phyloP scores from a whole-genome alignment of 2,113 vertebrate species.

The Opisthocomus hoazin region DNA sequence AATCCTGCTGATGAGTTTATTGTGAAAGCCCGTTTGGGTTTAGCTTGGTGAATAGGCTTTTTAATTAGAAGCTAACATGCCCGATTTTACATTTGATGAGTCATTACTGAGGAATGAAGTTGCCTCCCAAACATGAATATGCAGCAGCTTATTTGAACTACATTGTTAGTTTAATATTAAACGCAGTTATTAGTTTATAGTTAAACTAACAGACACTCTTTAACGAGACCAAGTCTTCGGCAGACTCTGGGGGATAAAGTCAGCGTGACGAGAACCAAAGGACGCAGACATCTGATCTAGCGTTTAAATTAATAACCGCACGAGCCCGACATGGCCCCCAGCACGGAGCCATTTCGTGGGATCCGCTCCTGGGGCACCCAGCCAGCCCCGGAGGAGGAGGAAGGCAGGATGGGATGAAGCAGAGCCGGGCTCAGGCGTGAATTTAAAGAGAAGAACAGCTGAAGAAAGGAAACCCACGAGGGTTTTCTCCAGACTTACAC shows the following conservation, averaged over 20 bases:
- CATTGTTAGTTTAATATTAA: slow-evolving; percentile 48
- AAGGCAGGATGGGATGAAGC: fast-evolving
- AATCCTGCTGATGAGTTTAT: neutral
- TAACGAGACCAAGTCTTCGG: fast-evolving
- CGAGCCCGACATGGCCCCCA: neutral
- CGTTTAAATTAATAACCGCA: neutral
- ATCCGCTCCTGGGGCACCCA: fast-evolving
- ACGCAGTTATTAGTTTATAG: slow-evolving; percentile 15
- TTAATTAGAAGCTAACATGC: slow-evolving; percentile 54
- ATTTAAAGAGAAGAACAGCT: too few relatives aligned
- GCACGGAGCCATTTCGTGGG: neutral
- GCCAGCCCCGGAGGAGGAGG: neutral
- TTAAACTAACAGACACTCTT: slow-evolving; percentile 2
- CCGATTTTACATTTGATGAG: slow-evolving; percentile 65
- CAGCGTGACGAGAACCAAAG: neutral
- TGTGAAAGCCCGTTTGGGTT: slow-evolving; percentile 9
- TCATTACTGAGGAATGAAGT: slow-evolving; percentile 61
- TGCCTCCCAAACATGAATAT: slow-evolving; percentile 65
- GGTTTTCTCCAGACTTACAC: too few relatives aligned
- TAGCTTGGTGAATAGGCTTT: neutral
- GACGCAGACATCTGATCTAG: neutral
- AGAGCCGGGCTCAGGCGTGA: fast-evolving
- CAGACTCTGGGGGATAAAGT: neutral
- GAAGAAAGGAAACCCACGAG: too few relatives aligned
- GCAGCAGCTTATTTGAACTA: slow-evolving; percentile 39